phyloP scores from a whole-genome alignment of 2,797 vertebrate species.

The Notolepis coatsorum region DNA sequence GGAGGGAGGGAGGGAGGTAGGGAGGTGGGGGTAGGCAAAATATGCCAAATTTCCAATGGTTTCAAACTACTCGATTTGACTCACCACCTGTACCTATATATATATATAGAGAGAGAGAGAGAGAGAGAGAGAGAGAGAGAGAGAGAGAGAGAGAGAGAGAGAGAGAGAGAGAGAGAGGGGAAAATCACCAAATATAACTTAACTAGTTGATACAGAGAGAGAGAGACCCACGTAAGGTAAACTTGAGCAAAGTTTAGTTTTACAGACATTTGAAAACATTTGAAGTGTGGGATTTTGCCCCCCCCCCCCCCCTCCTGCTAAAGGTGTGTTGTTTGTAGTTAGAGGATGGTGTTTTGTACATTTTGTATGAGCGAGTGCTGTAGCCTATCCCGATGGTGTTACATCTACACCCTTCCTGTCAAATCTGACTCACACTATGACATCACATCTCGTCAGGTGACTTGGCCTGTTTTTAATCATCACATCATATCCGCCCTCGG shows the following conservation, averaged over 20 bases:
- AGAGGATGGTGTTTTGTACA: conserved; percentile 98
- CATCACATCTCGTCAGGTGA: conserved; percentile 77
- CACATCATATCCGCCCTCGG: conserved; percentile 45
- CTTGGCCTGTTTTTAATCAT: conserved; percentile 51
- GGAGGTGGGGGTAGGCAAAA: no score
- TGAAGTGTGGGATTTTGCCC: conserved; percentile 52
- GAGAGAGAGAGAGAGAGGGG: neutral
- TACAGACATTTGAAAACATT: conserved; percentile 57
- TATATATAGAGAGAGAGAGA: neutral
- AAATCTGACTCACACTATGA: conserved; percentile 79
- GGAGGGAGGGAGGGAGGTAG: no score
- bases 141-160: no score
- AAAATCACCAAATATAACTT: no score
- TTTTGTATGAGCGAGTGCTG: conserved; percentile 98
- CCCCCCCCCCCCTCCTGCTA: no score
- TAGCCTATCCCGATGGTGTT: conserved; percentile 91
- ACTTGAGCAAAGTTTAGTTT: conserved; percentile 65
- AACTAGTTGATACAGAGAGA: no score
- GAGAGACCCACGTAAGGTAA: conserved; percentile 27
- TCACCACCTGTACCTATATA: neutral
- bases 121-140: neutral
- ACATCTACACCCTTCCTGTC: conserved; percentile 91
- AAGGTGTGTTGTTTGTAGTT: conserved; percentile 90
- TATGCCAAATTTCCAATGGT: conserved; percentile 74
- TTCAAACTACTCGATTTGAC: conserved; percentile 39